These are phyloP conservation scores for Oscheius sp. DNA, from an alignment of 2,888 invertebrate genomes.

Conservation along the genomic window DNA sequence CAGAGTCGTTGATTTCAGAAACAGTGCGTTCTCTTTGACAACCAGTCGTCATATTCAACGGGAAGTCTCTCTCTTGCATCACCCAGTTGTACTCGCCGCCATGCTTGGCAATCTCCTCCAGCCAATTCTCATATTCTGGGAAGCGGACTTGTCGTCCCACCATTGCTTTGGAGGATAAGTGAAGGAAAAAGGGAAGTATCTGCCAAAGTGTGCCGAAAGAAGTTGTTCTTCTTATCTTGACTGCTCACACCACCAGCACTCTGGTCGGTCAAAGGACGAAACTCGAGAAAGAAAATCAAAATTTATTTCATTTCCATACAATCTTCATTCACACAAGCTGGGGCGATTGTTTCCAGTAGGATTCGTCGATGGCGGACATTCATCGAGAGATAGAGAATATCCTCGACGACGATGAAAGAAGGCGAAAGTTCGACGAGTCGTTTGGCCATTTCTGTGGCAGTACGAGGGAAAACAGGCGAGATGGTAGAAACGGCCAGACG, in stretches of 20 bases:
- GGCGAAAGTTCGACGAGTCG: conserved; percentile 7
- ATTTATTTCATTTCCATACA: neutral
- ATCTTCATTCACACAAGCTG: neutral
- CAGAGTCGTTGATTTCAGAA: conserved; percentile 49
- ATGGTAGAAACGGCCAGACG: conserved; percentile 11
- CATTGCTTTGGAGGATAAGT: neutral
- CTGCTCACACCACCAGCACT: neutral
- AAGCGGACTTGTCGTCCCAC: conserved; percentile 41
- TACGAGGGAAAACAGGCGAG: neutral
- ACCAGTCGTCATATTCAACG: conserved; percentile 37
- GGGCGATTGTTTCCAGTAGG: conserved; percentile 9
- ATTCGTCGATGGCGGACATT: conserved; percentile 12
- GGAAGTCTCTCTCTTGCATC: conserved; percentile 35
- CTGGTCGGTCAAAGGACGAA: conserved; percentile 9
- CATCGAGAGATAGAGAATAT: conserved; percentile 7
- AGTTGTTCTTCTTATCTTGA: neutral
- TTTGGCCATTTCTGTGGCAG: neutral
- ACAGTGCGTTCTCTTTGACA: conserved; percentile 29
- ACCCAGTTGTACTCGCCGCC: conserved; percentile 32
- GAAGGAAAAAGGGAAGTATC: neutral
- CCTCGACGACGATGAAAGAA: conserved; percentile 11
- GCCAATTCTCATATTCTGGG: conserved; percentile 47
- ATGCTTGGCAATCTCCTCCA: conserved; percentile 30
- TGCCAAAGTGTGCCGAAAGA: neutral
- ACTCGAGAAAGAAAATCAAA: neutral